Evolutionary conservation across 2,113 vertebrate genomes (phyloP).

Genomic region (Nettapus auritus): DNA sequence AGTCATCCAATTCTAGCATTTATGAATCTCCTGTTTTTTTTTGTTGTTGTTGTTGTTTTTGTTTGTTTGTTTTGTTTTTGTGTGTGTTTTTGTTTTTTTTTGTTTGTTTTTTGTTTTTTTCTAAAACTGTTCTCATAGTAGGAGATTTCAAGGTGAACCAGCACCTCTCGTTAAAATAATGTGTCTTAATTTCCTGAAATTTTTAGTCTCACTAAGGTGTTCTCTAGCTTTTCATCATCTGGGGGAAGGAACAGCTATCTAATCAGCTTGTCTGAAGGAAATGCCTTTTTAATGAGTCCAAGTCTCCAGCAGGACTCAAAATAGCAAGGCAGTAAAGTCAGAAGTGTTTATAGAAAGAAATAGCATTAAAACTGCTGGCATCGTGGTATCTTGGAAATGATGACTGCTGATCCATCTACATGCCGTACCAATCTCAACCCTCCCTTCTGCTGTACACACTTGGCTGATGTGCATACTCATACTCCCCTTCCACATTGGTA

Average conservation of each 20-base stretch:
- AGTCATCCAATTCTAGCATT: not conserved
- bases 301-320: constrained; percentile 55
- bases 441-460: not conserved
- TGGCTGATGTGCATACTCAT: not conserved
- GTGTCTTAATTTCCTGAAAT: not conserved
- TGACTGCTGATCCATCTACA: constrained; percentile 18
- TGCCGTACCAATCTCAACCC: not conserved
- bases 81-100: no score
- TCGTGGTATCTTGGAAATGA: constrained; percentile 14
- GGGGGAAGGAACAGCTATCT: constrained; percentile 49
- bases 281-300: constrained; percentile 69
- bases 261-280: constrained; percentile 69
- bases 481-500: not conserved
- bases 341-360: constrained; percentile 60
- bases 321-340: constrained; percentile 44
- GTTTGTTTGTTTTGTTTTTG: no score
- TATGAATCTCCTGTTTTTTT: not conserved
- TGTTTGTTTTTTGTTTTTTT: no score
- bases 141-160: constrained; percentile 5
- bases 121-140: not conserved
- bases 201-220: constrained; percentile 30
- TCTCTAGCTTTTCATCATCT: constrained; percentile 43
- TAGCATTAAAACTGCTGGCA: constrained; percentile 9
- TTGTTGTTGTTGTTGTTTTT: no score
- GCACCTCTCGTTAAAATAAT: not conserved